These are phyloP conservation scores for Episyrphus balteatus DNA, from an alignment of 1,140 invertebrate genomes.

Conservation along the genomic window DNA sequence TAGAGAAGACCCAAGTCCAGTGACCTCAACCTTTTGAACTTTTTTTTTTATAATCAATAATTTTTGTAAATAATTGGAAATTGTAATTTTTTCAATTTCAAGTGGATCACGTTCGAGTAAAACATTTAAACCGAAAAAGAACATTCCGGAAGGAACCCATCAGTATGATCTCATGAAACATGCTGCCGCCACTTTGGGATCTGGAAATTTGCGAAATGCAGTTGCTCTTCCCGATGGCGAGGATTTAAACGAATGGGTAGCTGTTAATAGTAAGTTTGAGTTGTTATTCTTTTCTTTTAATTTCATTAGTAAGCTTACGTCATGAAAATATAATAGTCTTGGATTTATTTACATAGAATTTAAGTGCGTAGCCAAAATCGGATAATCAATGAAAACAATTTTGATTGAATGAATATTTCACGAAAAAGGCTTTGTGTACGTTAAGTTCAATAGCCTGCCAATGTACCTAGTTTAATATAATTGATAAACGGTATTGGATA, in stretches of 20 bases:
- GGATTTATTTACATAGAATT: background rate
- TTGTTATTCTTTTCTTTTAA: constrained; percentile 3
- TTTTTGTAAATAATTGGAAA: background rate
- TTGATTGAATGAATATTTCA: too few relatives aligned
- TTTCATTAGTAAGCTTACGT: background rate
- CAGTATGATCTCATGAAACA: constrained; percentile 99
- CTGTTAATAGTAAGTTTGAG: constrained; percentile 83
- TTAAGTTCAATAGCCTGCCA: too few relatives aligned
- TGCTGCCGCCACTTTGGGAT: constrained; percentile 94
- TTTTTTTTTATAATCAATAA: background rate
- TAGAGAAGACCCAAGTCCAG: background rate
- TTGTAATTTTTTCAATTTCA: background rate
- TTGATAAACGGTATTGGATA: too few relatives aligned
- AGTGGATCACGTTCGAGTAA: constrained; percentile 66
- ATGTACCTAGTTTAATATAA: too few relatives aligned
- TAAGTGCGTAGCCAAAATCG: too few relatives aligned
- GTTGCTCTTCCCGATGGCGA: constrained; percentile 97
- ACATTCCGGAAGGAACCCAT: constrained; percentile 97
- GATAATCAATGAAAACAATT: background rate
- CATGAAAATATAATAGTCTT: background rate
- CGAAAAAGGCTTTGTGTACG: too few relatives aligned
- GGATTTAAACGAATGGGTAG: constrained; percentile 99
- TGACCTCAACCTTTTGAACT: background rate
- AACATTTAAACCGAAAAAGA: constrained; percentile 98
- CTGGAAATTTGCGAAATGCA: constrained; percentile 89